Percentiles rank a stretch among this genome's conserved stretches.
phyloP scores from a whole-genome alignment of 2,797 vertebrate species.

The Pantherophis vulpinus region DNA sequence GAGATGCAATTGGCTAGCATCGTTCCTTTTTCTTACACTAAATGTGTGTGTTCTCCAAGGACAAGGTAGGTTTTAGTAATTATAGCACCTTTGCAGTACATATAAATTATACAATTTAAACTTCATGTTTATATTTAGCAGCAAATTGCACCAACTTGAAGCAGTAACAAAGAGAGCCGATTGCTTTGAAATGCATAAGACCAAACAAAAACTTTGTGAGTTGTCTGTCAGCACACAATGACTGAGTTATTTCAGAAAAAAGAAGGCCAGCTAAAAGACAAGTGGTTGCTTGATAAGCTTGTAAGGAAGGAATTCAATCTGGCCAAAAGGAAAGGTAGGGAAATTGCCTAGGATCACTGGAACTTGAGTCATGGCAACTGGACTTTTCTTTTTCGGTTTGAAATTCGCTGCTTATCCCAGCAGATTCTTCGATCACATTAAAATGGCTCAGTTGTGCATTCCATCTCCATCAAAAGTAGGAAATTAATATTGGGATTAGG shows the following conservation, averaged over 20 bases:
- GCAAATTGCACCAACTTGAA: background rate
- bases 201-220: background rate
- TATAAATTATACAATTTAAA: background rate
- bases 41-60: background rate
- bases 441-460: background rate
- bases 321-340: background rate
- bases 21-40: background rate
- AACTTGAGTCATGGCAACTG: background rate
- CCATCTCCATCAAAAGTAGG: background rate
- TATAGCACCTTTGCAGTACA: background rate
- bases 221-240: background rate
- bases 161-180: background rate
- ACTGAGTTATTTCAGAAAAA: conserved; percentile 4
- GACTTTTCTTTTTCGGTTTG: background rate
- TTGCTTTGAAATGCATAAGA: background rate
- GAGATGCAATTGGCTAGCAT: background rate
- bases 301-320: background rate
- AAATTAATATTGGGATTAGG: background rate
- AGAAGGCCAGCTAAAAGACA: background rate
- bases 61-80: background rate
- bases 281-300: background rate
- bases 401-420: background rate
- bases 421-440: background rate
- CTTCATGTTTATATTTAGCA: background rate
- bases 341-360: background rate